Base-by-base conservation (phyloP, 1,140 invertebrate species). In the Ridgeia piscesae region DNA sequence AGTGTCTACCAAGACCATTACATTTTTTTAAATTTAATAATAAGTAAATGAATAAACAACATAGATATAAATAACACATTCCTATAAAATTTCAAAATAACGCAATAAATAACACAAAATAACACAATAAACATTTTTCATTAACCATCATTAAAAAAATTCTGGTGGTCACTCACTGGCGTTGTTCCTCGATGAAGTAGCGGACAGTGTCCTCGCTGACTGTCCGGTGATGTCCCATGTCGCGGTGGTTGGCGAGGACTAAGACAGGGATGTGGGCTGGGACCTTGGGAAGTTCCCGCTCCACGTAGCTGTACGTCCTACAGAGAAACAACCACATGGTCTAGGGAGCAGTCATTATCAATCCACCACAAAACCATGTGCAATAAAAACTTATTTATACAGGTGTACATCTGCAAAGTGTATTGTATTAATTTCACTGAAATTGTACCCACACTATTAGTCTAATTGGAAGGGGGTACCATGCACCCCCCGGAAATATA, bases 301-400 rank as follows among this genome's bases (percentile, higher is more conserved):
- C 97, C 31, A 99, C 97, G 96, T 99, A 99, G 94, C 99, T 98
- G 97, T 98, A 99, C 33, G 99, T 99, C 98, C 98, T 98, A 94
- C 58, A 96, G 95, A 95, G n/a, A n/a, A n/a, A n/a, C n/a, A n/a
- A n/a, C n/a, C n/a, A n/a, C n/a, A n/a, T n/a, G n/a, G n/a, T n/a
- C n/a, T n/a, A n/a, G n/a, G n/a, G n/a, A n/a, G n/a, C n/a, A n/a
- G n/a, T n/a, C n/a, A n/a, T n/a, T n/a, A n/a, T n/a, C n/a, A n/a
- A n/a, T n/a, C n/a, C n/a, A n/a, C n/a, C n/a, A n/a, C n/a, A n/a
- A n/a, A n/a, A n/a, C n/a, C n/a, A n/a, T n/a, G n/a, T n/a, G n/a
- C n/a, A n/a, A n/a, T n/a, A n/a, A n/a, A n/a, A n/a, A n/a, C n/a
- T n/a, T n/a, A n/a, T n/a, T n/a, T n/a, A n/a, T n/a, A n/a, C n/a